phyloP scores from a whole-genome alignment of 35 echinoderm and acorn worm genomes.

The Chiridota heheva region DNA sequence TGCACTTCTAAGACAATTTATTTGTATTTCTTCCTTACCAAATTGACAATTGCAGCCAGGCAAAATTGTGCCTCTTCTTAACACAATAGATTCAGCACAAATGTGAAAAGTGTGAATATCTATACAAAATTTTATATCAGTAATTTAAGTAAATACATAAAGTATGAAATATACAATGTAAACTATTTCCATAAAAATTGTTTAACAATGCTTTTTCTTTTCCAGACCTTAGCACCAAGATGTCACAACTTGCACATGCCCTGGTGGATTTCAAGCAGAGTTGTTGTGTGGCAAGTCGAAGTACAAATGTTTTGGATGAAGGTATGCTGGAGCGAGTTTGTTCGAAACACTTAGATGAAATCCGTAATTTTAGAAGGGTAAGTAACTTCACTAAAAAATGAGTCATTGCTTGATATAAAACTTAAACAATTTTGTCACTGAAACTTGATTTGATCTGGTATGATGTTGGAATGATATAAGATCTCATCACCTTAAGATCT shows the following conservation, averaged over 20 bases:
- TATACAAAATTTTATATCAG: too few species aligned
- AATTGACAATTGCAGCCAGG: too few species aligned
- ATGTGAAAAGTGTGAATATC: too few species aligned
- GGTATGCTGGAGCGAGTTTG: conserved; percentile 70
- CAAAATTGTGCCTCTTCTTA: too few species aligned
- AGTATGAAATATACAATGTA: too few species aligned
- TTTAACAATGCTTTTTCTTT: not conserved
- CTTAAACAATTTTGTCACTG: not conserved
- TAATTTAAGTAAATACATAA: too few species aligned
- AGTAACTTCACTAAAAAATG: conserved; percentile 14
- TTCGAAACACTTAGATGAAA: conserved; percentile 84
- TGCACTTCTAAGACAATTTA: too few species aligned
- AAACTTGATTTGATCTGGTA: not conserved
- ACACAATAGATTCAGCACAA: too few species aligned
- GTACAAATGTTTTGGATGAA: conserved; percentile 66
- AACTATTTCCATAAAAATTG: too few species aligned
- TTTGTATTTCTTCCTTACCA: too few species aligned
- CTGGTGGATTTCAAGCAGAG: conserved; percentile 86
- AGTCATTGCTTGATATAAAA: not conserved
- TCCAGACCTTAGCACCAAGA: conserved; percentile 79
- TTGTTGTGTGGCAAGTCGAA: conserved; percentile 76
- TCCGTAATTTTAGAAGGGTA: conserved; percentile 89
- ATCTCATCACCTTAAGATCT: too few species aligned
- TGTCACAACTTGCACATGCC: conserved; percentile 86
- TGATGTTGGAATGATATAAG: too few species aligned